Conservation (phyloP, 2,888 invertebrate genomes). For the Volucella inflata region DNA sequence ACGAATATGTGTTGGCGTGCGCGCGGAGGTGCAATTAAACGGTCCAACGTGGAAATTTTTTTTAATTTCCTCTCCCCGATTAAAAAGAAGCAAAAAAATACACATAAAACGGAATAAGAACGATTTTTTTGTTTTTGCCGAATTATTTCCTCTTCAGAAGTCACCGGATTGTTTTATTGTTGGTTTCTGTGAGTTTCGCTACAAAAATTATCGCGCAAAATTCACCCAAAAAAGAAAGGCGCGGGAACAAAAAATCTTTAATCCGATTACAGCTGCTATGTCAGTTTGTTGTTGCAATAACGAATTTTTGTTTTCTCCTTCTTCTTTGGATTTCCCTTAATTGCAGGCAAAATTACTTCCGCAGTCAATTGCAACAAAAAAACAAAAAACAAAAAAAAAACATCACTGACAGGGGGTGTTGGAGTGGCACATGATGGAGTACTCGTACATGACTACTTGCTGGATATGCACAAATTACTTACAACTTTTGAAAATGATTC, state of each 20-base stretch:
- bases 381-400: no score
- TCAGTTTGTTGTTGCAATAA: slow-evolving; percentile 63
- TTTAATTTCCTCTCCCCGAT: neutral
- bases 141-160: slow-evolving; percentile 36
- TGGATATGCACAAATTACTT: no score
- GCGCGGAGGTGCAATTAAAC: slow-evolving; percentile 2
- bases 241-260: slow-evolving; percentile 59
- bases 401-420: neutral
- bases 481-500: no score
- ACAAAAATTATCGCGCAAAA: slow-evolving; percentile 9
- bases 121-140: neutral
- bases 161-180: slow-evolving; percentile 7
- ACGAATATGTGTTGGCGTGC: slow-evolving; percentile 1
- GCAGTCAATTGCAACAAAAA: slow-evolving; percentile 13
- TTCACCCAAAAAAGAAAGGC: slow-evolving; percentile 2
- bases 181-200: neutral
- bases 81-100: neutral
- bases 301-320: slow-evolving; percentile 35
- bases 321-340: slow-evolving; percentile 36
- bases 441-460: no score
- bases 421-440: slow-evolving; percentile 4
- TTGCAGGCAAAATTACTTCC: slow-evolving; percentile 67
- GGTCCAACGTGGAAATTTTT: slow-evolving; percentile 26
- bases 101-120: no score
- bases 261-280: slow-evolving; percentile 66